Percentiles rank a stretch among this genome's conserved stretches.
Evolutionary conservation across 2,888 invertebrate genomes (phyloP).

Genomic region (Agrotis exclamationis): DNA sequence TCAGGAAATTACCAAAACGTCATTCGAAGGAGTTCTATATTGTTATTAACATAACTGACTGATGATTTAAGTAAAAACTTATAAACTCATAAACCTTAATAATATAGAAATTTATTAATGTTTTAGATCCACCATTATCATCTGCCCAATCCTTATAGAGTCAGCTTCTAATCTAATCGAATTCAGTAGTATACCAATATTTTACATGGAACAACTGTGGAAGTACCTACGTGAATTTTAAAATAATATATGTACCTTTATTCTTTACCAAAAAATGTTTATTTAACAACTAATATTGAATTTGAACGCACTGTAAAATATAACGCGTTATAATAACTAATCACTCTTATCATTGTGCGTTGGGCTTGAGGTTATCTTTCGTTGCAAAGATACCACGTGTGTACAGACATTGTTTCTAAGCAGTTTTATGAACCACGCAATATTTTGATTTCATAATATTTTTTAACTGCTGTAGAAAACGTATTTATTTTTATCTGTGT

Average conservation of each 20-base stretch:
- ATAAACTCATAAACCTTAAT: too few species aligned
- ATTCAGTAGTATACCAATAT: not conserved
- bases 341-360: constrained; percentile 65
- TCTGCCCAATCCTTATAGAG: too few species aligned
- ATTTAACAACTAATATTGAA: constrained; percentile 39
- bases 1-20: not conserved
- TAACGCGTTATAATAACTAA: constrained; percentile 58
- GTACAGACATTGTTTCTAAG: constrained; percentile 60
- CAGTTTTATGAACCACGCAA: constrained; percentile 30
- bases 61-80: too few species aligned
- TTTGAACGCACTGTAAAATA: constrained; percentile 55
- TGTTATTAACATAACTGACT: not conserved
- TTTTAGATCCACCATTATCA: too few species aligned
- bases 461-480: constrained; percentile 7
- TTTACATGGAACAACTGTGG: not conserved
- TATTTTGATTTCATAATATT: constrained; percentile 12
- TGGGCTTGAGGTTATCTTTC: constrained; percentile 65
- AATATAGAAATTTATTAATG: too few species aligned
- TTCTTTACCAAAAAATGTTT: constrained; percentile 5
- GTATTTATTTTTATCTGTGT: not conserved
- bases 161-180: not conserved
- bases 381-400: constrained; percentile 69
- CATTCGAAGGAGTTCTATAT: not conserved
- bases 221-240: not conserved
- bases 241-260: not conserved